Evolutionary conservation across 2,797 vertebrate genomes (phyloP).

Genomic region (Erpetoichthys calabaricus): DNA sequence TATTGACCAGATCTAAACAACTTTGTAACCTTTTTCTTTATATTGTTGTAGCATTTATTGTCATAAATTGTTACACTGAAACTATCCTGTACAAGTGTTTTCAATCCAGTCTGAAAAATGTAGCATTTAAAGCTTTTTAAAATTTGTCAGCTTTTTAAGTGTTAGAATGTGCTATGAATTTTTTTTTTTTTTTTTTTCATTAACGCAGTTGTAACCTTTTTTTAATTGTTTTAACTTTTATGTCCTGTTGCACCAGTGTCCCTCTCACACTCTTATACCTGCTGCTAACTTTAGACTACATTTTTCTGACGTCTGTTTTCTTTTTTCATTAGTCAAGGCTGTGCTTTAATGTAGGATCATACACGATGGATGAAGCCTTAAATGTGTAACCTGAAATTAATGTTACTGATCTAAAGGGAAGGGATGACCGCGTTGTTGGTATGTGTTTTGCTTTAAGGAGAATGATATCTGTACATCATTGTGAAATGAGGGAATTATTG

Average conservation of each 20-base stretch:
- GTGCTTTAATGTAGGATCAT: slow-evolving; percentile 74
- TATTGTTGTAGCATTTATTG: slow-evolving; percentile 49
- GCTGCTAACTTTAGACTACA: slow-evolving; percentile 30
- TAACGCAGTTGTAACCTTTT: slow-evolving; percentile 30
- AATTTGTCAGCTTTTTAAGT: slow-evolving; percentile 27
- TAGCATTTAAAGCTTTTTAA: slow-evolving; percentile 49
- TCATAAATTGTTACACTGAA: slow-evolving; percentile 45
- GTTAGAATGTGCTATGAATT: slow-evolving; percentile 23
- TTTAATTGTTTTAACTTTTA: slow-evolving; percentile 19
- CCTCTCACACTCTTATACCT: slow-evolving; percentile 32
- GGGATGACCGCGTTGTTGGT: slow-evolving; percentile 48
- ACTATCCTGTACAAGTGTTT: slow-evolving; percentile 43
- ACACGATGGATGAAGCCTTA: slow-evolving; percentile 69
- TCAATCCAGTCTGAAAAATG: slow-evolving; percentile 55
- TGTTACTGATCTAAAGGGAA: slow-evolving; percentile 49
- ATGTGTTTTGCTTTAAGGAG: slow-evolving; percentile 53
- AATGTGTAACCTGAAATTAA: slow-evolving; percentile 60
- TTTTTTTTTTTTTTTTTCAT: slow-evolving; percentile 37
- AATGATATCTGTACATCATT: slow-evolving; percentile 44
- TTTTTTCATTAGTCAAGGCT: slow-evolving; percentile 51
- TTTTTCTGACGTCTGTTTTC: slow-evolving; percentile 33
- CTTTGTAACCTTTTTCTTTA: slow-evolving; percentile 13
- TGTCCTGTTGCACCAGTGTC: slow-evolving; percentile 41
- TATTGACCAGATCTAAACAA: slow-evolving; percentile 15
- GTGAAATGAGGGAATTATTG: slow-evolving; percentile 65